phyloP scores from a whole-genome alignment of 2,113 vertebrate species.

The Podarcis raffonei region DNA sequence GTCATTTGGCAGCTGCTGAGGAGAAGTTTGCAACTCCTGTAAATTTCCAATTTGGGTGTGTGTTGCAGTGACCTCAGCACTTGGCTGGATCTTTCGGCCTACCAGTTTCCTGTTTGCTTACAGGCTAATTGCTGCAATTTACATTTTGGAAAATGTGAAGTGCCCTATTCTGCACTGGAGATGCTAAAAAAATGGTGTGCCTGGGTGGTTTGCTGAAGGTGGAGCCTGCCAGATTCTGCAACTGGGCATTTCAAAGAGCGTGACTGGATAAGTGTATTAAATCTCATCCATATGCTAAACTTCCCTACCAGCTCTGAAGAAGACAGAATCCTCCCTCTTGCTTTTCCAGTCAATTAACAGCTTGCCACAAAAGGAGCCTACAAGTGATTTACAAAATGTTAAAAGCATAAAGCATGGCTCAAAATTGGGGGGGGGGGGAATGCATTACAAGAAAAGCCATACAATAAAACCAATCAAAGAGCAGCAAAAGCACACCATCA shows the following conservation, averaged over 20 bases:
- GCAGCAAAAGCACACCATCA: too few relatives aligned
- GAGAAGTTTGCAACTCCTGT: background rate
- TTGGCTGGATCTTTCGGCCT: background rate
- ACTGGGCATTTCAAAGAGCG: background rate
- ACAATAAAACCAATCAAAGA: too few relatives aligned
- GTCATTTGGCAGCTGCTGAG: background rate
- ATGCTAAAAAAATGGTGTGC: background rate
- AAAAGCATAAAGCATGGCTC: too few relatives aligned
- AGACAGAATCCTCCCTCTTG: background rate
- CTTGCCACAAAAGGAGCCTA: too few relatives aligned
- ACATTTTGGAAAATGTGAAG: too few relatives aligned
- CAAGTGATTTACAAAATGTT: too few relatives aligned
- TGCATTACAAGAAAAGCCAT: too few relatives aligned
- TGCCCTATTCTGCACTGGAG: background rate
- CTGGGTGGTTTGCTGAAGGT: background rate
- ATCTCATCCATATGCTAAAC: background rate
- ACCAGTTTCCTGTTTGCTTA: background rate
- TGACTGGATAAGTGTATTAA: background rate
- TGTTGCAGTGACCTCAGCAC: background rate
- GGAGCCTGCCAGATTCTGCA: background rate
- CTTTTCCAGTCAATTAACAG: background rate
- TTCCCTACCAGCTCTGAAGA: background rate
- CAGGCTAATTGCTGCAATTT: too few relatives aligned
- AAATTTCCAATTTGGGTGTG: background rate
- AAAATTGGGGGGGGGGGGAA: too few relatives aligned